Evolutionary conservation across 2,113 vertebrate genomes (phyloP), one percentile per base, ranked within the genome.

Genomic region (Eulacestoma nigropectus): DNA sequence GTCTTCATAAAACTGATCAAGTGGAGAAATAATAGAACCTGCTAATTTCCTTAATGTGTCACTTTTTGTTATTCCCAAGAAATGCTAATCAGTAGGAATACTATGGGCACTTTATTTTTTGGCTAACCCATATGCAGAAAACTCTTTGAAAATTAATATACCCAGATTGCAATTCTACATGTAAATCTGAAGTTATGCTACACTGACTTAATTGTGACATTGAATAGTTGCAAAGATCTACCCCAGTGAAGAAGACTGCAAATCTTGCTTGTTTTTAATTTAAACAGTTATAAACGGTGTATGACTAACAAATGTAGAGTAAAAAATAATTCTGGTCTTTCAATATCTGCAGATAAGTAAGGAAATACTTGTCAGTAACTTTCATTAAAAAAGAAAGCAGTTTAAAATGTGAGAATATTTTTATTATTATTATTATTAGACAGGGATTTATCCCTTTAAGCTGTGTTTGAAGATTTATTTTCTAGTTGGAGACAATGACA

Each of bases 11-110:
- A 90, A 68, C 15, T 55, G 22, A 67, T 69, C n/a, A 88, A 59
- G 14, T 1, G 2, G 5, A 75, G 39, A 83, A 85, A 75, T 29
- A 0, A 35, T 46, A 76, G 67, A 88, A 16, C 1, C 3, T 4
- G 15, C 13, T 50, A 9, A 42, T 72, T 83, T 80, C 16, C 13
- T 52, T 65, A 35, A 64, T 35, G 4, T 6, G 23, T 27, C 1
- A 1, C 10, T 26, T 39, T 68, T 59, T 37, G 27, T 68, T 33
- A 10, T 52, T 90, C 19, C 23, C 8, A 69, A 73, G 42, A 86
- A 26, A 25, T 63, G 19, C 22, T 63, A 46, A 47, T 19, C 27
- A 46, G 19, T 32, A 44, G 25, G 37, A 81, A 64, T 33, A 62
- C 6, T 69, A 13, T 25, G 30, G 33, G 9, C 5, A 46, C 7